A percentile compares a stretch with the other conserved stretches of the same genome.
Conservation (phyloP, 2,888 invertebrate genomes). For the Lordiphosa andalusiaca region DNA sequence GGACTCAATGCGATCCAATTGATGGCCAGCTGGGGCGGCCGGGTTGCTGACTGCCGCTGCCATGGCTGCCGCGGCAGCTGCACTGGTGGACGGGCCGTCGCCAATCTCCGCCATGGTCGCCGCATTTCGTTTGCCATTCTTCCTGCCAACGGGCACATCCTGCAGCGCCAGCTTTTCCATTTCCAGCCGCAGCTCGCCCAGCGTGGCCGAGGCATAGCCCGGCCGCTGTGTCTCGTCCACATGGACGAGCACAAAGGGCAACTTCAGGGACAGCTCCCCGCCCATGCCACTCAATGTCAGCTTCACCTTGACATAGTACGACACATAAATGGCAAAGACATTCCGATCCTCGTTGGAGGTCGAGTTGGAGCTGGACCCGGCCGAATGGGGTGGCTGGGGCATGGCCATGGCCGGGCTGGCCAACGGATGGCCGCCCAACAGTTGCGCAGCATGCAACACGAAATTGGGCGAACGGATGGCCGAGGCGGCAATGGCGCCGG, state of each 20-base stretch:
- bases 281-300: slow-evolving; percentile 90
- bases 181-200: slow-evolving; percentile 52
- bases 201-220: slow-evolving; percentile 40
- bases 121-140: slow-evolving; percentile 33
- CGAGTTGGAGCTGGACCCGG: slow-evolving; percentile 10
- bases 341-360: slow-evolving; percentile 85
- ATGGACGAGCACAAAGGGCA: slow-evolving; percentile 90
- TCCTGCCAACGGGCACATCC: slow-evolving; percentile 65
- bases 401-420: slow-evolving; percentile 61
- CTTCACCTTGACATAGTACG: slow-evolving; percentile 94
- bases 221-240: slow-evolving; percentile 70
- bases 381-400: slow-evolving; percentile 32
- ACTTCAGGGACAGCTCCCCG: slow-evolving; percentile 88
- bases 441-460: slow-evolving; percentile 52
- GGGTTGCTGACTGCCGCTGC: slow-evolving; percentile 5
- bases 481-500: slow-evolving; percentile 81
- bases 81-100: slow-evolving; percentile 63
- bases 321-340: slow-evolving; percentile 94
- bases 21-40: slow-evolving; percentile 25
- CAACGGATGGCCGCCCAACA: slow-evolving; percentile 38
- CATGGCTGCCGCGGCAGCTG: slow-evolving; percentile 50
- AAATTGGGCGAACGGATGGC: slow-evolving; percentile 81
- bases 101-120: slow-evolving; percentile 19
- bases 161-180: slow-evolving; percentile 66
- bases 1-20: slow-evolving; percentile 69